phyloP scores from a whole-genome alignment of 2,113 vertebrate species.

The Shinisaurus crocodilurus region DNA sequence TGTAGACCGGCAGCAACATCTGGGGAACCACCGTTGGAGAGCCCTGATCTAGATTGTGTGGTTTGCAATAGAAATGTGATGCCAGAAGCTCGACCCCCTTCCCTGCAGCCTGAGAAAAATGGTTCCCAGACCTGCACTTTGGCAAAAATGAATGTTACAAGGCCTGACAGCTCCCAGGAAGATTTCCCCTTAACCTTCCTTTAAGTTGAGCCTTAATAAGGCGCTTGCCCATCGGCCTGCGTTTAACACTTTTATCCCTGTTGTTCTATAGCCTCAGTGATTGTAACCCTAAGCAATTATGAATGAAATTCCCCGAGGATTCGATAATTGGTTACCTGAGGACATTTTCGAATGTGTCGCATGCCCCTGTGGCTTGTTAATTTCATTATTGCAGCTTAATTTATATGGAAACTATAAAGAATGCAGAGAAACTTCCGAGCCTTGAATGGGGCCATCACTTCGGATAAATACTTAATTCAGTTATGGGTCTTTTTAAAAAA shows the following conservation, averaged over 20 bases:
- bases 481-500: not conserved
- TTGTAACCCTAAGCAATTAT: constrained; percentile 23
- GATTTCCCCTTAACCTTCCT: constrained; percentile 42
- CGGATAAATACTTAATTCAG: not conserved
- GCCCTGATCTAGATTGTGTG: not conserved
- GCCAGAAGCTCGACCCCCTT: not conserved
- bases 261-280: not conserved
- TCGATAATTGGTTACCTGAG: constrained; percentile 31
- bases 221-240: not conserved
- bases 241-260: constrained; percentile 19
- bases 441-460: not conserved
- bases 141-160: constrained; percentile 28
- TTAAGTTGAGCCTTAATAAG: constrained; percentile 12
- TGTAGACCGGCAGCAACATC: no score
- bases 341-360: not conserved
- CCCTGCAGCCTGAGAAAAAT: constrained; percentile 27
- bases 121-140: constrained; percentile 12
- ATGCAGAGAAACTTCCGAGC: not conserved
- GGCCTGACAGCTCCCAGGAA: constrained; percentile 56
- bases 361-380: constrained; percentile 17
- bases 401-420: not conserved
- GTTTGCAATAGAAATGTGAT: constrained; percentile 7
- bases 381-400: constrained; percentile 22
- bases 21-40: no score
- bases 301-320: constrained; percentile 27